Percentiles rank a stretch among this genome's conserved stretches.
phyloP scores from a whole-genome alignment of 2,888 invertebrate species.

The Sinodicranocentrus sp. region DNA sequence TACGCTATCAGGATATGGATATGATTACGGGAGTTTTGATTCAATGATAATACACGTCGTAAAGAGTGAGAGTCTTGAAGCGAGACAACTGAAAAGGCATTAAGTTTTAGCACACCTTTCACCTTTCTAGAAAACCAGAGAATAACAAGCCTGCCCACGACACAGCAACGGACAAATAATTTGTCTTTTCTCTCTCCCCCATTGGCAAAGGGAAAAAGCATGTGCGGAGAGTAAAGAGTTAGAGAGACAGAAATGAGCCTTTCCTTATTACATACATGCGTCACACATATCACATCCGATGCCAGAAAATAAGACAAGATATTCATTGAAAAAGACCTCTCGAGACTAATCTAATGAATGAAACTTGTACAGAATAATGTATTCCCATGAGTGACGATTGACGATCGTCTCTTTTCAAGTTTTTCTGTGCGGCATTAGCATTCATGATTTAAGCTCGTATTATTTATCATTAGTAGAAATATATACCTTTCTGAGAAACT shows the following conservation, averaged over 20 bases:
- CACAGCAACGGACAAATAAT: too few species aligned
- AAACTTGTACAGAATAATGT: not conserved
- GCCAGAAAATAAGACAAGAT: constrained; percentile 13
- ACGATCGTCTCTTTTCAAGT: not conserved
- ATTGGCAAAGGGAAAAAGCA: not conserved
- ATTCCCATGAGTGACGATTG: not conserved
- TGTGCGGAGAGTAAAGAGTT: not conserved
- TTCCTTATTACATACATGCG: constrained; percentile 1
- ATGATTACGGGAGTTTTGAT: constrained; percentile 8
- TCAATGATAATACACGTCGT: constrained; percentile 10
- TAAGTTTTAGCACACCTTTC: constrained; percentile 43
- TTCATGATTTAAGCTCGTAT: too few species aligned
- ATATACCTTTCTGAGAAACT: constrained; percentile 61
- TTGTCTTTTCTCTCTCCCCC: not conserved
- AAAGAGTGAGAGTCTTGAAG: not conserved
- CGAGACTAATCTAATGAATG: constrained; percentile 1
- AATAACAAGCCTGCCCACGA: not conserved
- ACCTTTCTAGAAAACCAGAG: constrained; percentile 7
- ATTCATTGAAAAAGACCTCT: constrained; percentile 16
- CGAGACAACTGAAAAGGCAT: constrained; percentile 33
- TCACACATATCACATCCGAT: not conserved
- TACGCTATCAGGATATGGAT: not conserved
- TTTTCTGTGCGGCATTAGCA: not conserved
- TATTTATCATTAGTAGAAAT: not conserved
- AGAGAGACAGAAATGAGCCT: not conserved